phyloP scores from a whole-genome alignment of 2,113 vertebrate genomes.

The Ptychochromis oligacanthus region DNA sequence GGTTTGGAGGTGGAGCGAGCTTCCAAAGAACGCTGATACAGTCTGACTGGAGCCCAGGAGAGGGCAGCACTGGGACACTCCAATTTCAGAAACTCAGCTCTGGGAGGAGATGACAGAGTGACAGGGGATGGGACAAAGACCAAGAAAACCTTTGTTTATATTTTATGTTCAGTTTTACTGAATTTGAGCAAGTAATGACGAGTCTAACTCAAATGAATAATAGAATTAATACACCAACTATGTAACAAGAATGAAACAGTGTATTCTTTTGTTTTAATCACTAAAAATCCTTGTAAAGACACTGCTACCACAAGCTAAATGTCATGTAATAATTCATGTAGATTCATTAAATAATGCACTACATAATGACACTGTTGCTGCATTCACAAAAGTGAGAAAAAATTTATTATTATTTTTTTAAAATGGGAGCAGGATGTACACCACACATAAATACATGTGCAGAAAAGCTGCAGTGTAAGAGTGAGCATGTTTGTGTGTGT shows the following conservation, averaged over 20 bases:
- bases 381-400: neutral
- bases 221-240: neutral
- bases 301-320: neutral
- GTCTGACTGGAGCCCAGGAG: slow-evolving; percentile 73
- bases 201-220: neutral
- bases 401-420: neutral
- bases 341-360: neutral
- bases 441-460: neutral
- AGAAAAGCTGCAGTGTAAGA: neutral
- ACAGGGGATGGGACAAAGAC: slow-evolving; percentile 29
- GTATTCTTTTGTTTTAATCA: neutral
- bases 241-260: neutral
- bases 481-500: neutral
- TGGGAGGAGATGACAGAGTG: slow-evolving; percentile 46
- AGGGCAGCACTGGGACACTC: slow-evolving; percentile 67
- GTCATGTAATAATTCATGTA: neutral
- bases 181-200: neutral
- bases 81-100: slow-evolving; percentile 73
- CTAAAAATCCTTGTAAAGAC: no score
- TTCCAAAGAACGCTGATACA: slow-evolving; percentile 80
- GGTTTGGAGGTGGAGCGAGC: slow-evolving; percentile 20
- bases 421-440: neutral
- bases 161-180: neutral
- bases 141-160: slow-evolving; percentile 18
- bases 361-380: neutral